Evolutionary conservation across 2,797 vertebrate genomes (phyloP), one percentile per base, ranked within the genome.

Genomic region (Naso thynnoides): DNA sequence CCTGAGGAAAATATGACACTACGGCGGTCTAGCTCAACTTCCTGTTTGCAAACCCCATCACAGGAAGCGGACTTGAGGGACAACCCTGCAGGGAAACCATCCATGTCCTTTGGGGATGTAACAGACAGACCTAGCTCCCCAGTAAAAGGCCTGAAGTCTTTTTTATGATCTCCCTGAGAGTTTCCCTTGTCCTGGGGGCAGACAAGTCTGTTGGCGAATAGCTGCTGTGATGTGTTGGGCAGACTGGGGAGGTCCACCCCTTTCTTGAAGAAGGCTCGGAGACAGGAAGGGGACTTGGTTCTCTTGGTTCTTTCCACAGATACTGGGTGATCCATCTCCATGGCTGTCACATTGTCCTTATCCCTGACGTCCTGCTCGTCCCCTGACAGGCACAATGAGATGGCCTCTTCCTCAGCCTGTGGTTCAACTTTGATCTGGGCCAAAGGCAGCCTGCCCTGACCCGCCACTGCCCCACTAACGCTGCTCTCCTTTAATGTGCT

Each of bases 161-260:
- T 97, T 96, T 96, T 97, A 92, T 96, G 96, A 96, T 99, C 97
- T 97, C 95, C 97, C 98, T 98, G 98, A 99, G 98, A 95, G 96
- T 96, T 95, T 92, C 94, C 96, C 94, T 96, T 97, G 93, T 97
- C 97, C 87, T 96, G 96, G 94, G 96, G 93, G 92, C 95, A 96
- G 82, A 94, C 90, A 69, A 96, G 94, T 95, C 87, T 93, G 95
- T 96, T 96, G 93, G 95, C 88, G 82, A 96, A 96, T 93, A 96
- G 95, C 94, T 97, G 97, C 88, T 97, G 97, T 88, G 97, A 96
- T 76, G 96, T 93, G 82, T 93, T 93, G 86, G 96, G 94, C 84
- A 95, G 91, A 88, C 94, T 95, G 82, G 95, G 90, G 83, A 95
- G 88, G 86, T 96, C 97, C 42, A 50, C 86, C 77, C 94, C 94